These are phyloP conservation scores for Silurus lanzhouensis DNA, from an alignment of 2,797 vertebrate species.

Conservation along the genomic window DNA sequence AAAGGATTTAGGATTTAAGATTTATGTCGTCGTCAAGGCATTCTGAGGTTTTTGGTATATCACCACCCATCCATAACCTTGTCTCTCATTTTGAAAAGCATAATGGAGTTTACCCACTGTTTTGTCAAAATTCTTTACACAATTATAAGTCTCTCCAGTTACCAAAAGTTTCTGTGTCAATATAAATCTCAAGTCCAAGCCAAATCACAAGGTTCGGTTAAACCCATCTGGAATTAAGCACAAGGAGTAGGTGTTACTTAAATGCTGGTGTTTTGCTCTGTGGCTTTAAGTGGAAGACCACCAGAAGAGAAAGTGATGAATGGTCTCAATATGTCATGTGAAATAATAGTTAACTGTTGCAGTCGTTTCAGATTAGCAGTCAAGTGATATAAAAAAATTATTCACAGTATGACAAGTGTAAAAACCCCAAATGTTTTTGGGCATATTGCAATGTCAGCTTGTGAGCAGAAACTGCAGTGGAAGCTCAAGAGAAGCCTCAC, in stretches of 20 bases:
- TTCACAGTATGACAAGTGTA: neutral
- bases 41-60: neutral
- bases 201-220: neutral
- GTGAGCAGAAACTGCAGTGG: neutral
- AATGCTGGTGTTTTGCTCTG: neutral
- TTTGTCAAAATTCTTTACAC: neutral
- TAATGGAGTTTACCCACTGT: neutral
- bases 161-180: neutral
- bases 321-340: neutral
- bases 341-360: neutral
- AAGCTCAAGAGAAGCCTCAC: neutral
- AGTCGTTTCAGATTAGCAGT: neutral
- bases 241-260: neutral
- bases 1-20: neutral
- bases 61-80: neutral
- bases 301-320: slow-evolving; percentile 7
- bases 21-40: neutral
- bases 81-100: neutral
- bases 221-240: neutral
- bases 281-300: neutral
- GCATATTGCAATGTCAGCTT: neutral
- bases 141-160: neutral
- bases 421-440: neutral
- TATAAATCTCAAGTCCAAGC: neutral
- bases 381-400: neutral